Percentiles rank a stretch among this genome's conserved stretches.
These are phyloP conservation scores for Umimayanthus chanpuru DNA, from an alignment of 92 coral and sea anemone genomes.

Conservation along the genomic window DNA sequence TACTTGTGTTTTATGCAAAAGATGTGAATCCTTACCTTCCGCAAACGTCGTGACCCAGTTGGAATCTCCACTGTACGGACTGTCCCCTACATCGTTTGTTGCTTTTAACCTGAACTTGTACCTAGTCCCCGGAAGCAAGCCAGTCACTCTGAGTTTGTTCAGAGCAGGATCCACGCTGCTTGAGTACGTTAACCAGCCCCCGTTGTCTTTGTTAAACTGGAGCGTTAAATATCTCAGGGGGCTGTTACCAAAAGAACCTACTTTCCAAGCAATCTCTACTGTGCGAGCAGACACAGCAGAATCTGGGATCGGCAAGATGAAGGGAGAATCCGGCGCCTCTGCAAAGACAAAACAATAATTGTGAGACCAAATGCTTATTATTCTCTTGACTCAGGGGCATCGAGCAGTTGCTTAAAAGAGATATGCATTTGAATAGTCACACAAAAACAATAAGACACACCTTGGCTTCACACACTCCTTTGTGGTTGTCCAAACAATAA, in stretches of 20 bases:
- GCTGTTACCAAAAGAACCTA: constrained; percentile 70
- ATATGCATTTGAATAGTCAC: not conserved
- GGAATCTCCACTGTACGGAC: constrained; percentile 85
- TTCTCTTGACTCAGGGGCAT: no score
- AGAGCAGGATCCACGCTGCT: constrained; percentile 58
- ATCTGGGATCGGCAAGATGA: constrained; percentile 82
- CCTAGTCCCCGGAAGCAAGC: constrained; percentile 74
- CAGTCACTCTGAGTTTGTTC: constrained; percentile 73
- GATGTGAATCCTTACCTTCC: constrained; percentile 55
- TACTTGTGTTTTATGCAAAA: not conserved
- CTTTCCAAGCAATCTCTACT: constrained; percentile 80
- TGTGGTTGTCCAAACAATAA: no score
- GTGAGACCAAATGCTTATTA: not conserved
- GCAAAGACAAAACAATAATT: not conserved
- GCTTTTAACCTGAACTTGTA: constrained; percentile 90
- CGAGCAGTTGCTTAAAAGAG: no score
- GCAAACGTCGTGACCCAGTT: constrained; percentile 71
- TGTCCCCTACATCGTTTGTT: constrained; percentile 85
- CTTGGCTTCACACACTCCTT: no score
- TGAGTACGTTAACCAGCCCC: constrained; percentile 85
- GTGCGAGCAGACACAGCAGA: constrained; percentile 78
- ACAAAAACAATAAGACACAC: no score
- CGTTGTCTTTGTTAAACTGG: constrained; percentile 63
- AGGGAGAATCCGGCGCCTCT: constrained; percentile 88
- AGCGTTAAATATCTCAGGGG: constrained; percentile 89